A percentile compares a stretch with the other conserved stretches of the same genome.
These are phyloP conservation scores for Thaumatotibia leucotreta DNA, from an alignment of 1,140 invertebrate species.

Conservation along the genomic window DNA sequence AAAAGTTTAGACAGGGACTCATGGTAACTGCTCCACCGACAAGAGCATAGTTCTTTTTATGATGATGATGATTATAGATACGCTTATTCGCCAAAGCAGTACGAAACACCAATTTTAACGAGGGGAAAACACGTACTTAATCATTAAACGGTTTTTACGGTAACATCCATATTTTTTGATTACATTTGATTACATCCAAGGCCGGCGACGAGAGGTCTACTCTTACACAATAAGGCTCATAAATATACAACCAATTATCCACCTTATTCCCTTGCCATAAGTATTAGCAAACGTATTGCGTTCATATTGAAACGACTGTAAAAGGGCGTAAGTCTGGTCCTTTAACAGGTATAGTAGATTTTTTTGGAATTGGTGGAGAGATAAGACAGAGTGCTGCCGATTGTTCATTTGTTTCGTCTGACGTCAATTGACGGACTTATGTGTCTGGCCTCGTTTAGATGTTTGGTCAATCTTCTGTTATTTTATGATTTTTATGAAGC, in stretches of 20 bases:
- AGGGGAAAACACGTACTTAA: too few species aligned
- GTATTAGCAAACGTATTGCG: not conserved
- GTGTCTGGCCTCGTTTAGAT: not conserved
- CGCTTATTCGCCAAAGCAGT: too few species aligned
- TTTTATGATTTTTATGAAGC: too few species aligned
- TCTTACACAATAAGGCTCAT: not conserved
- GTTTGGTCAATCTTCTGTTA: not conserved
- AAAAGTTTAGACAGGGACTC: too few species aligned
- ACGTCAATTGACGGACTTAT: not conserved
- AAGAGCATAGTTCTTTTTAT: too few species aligned
- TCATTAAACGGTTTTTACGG: too few species aligned
- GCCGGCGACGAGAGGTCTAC: not conserved
- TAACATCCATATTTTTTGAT: too few species aligned
- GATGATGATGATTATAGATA: too few species aligned
- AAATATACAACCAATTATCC: not conserved
- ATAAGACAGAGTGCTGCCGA: not conserved
- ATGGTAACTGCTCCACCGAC: too few species aligned
- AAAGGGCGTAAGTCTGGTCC: not conserved
- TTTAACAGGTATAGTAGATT: not conserved
- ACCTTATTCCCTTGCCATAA: not conserved
- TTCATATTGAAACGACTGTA: not conserved
- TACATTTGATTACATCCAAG: too few species aligned
- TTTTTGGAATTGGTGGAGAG: not conserved
- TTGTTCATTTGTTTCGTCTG: constrained; percentile 14
- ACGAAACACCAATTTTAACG: too few species aligned